Evolutionary conservation across 2,888 invertebrate species (phyloP).

Genomic region (Furcula furcula): DNA sequence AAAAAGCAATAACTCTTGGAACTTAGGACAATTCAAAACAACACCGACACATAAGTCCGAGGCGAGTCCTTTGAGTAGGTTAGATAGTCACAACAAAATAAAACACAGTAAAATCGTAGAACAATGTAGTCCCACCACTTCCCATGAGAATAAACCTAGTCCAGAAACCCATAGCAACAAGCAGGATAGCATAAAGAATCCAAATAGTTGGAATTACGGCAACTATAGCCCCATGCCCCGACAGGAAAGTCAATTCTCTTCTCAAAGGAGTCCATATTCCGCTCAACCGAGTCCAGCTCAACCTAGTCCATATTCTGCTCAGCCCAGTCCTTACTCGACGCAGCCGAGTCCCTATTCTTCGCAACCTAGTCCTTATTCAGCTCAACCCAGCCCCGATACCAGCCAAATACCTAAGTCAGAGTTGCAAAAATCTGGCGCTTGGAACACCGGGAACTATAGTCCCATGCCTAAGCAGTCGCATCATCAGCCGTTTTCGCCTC

Average conservation of each 20-base stretch:
- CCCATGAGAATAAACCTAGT: conserved; percentile 70
- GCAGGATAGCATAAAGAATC: conserved; percentile 64
- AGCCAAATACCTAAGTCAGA: conserved; percentile 72
- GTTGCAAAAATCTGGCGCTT: conserved; percentile 62
- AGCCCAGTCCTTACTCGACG: conserved; percentile 70
- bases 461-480: conserved; percentile 78
- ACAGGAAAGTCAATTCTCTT: conserved; percentile 67
- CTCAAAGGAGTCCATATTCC: conserved; percentile 74
- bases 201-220: conserved; percentile 69
- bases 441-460: conserved; percentile 73
- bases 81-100: conserved; percentile 65
- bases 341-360: conserved; percentile 76
- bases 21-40: conserved; percentile 66
- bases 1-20: conserved; percentile 63
- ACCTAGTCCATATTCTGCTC: conserved; percentile 73
- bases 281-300: conserved; percentile 73
- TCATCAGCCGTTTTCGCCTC: conserved; percentile 71
- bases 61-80: conserved; percentile 70
- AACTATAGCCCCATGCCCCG: conserved; percentile 74
- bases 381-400: conserved; percentile 74
- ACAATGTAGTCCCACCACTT: conserved; percentile 75
- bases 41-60: conserved; percentile 73
- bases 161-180: conserved; percentile 61
- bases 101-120: conserved; percentile 68
- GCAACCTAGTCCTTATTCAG: conserved; percentile 72